Conservation (phyloP, 30 jellyfish, hydroid and myxozoan species). For the Turritopsis dohrnii region DNA sequence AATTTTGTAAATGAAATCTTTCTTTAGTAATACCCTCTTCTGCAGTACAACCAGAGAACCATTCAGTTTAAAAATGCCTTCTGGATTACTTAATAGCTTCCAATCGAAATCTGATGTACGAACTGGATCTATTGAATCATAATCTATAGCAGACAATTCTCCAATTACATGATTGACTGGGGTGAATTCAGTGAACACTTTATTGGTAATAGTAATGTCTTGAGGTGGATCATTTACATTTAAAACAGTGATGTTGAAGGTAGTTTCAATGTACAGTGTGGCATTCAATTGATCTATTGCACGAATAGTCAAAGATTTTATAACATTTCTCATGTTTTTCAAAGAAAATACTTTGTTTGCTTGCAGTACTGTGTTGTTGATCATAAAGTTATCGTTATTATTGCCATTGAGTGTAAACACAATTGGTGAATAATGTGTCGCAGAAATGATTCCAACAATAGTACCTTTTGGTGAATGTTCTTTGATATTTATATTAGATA, state of each 20-base stretch:
- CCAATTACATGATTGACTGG: conserved; percentile 56
- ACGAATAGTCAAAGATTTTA: conserved; percentile 36
- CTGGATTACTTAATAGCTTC: conserved; percentile 39
- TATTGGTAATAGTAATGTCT: conserved; percentile 46
- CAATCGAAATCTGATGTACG: conserved; percentile 59
- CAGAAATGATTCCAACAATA: conserved; percentile 56
- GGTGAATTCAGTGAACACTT: conserved; percentile 50
- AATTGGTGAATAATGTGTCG: conserved; percentile 25
- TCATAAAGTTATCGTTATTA: conserved; percentile 42
- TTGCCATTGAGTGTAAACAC: conserved; percentile 40
- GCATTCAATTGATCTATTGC: conserved; percentile 62
- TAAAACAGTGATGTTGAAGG: conserved; percentile 36
- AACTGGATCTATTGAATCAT: conserved; percentile 62
- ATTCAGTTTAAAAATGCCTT: conserved; percentile 38
- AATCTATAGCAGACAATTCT: conserved; percentile 64
- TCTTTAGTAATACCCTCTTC: conserved; percentile 25
- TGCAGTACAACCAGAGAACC: conserved; percentile 54
- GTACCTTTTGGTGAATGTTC: conserved; percentile 70
- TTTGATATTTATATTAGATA: conserved; percentile 37
- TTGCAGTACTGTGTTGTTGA: conserved; percentile 34
- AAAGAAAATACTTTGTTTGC: conserved; percentile 59
- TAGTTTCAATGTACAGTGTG: conserved; percentile 51
- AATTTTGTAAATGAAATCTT: conserved; percentile 40
- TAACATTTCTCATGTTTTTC: conserved; percentile 35
- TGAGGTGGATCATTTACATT: conserved; percentile 86